Evolutionary conservation across 2,888 invertebrate genomes (phyloP).

Genomic region (Odontocerum albicorne): DNA sequence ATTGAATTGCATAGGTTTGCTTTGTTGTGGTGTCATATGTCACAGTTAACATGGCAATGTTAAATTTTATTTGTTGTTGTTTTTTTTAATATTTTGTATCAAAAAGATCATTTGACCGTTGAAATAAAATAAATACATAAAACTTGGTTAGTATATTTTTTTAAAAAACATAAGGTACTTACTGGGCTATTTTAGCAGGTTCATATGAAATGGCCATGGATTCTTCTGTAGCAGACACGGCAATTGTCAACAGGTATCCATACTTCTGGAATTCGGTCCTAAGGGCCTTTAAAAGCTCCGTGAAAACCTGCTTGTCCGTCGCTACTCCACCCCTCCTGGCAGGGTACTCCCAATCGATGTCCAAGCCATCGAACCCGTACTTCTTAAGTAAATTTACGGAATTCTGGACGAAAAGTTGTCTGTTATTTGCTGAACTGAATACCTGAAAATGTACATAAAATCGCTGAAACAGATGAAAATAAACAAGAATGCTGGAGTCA

Average conservation of each 20-base stretch:
- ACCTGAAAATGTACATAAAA: constrained; percentile 32
- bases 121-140: too few relatives aligned
- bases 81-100: too few relatives aligned
- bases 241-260: constrained; percentile 59
- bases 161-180: too few relatives aligned
- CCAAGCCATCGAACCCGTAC: constrained; percentile 69
- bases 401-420: constrained; percentile 56
- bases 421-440: constrained; percentile 39
- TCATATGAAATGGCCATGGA: constrained; percentile 60
- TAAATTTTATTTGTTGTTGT: too few relatives aligned
- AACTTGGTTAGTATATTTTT: too few relatives aligned
- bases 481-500: too few relatives aligned
- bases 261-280: constrained; percentile 55
- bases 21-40: too few relatives aligned
- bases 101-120: too few relatives aligned
- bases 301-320: constrained; percentile 55
- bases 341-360: constrained; percentile 76
- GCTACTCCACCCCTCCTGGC: constrained; percentile 29
- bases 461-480: background rate
- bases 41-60: too few relatives aligned
- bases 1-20: too few relatives aligned
- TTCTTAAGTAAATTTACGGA: constrained; percentile 55
- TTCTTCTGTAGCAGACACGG: constrained; percentile 58
- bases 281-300: constrained; percentile 57
- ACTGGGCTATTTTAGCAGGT: constrained; percentile 50